Conservation (phyloP, 2,888 invertebrate species). For the Meiosimyza decipiens region DNA sequence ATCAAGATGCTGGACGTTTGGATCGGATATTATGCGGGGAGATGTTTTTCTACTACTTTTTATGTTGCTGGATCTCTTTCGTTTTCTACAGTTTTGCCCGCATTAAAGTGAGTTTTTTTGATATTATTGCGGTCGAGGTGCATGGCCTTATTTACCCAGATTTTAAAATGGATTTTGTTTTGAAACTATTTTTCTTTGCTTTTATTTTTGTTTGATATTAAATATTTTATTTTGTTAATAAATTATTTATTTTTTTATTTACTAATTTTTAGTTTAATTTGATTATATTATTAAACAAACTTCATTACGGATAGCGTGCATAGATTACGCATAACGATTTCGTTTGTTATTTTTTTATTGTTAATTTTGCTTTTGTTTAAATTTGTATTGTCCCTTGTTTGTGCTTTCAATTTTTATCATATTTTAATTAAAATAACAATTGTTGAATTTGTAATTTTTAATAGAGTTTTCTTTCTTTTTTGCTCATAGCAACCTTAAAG, state of each 20-base stretch:
- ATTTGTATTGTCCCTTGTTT: no score
- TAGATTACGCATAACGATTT: no score
- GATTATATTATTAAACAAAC: conserved; percentile 5
- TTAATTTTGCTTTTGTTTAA: no score
- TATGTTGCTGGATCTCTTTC: not conserved
- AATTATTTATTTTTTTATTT: not conserved
- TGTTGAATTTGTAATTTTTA: no score
- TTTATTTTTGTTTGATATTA: conserved; percentile 13
- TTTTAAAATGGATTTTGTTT: conserved; percentile 44
- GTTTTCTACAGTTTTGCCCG: conserved; percentile 11
- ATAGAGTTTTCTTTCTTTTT: no score
- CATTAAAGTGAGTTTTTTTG: conserved; percentile 3
- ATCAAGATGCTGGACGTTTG: not conserved
- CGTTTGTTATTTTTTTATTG: no score
- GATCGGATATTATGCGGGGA: not conserved
- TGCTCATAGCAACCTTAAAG: no score
- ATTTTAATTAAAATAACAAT: no score
- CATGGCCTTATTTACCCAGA: conserved; percentile 63
- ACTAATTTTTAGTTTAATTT: conserved; percentile 18
- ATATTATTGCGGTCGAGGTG: conserved; percentile 47
- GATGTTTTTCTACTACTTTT: not conserved
- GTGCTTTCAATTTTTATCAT: no score
- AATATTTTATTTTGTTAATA: conserved; percentile 21
- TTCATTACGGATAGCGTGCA: no score
- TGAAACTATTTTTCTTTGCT: not conserved